Percentiles rank a stretch among this genome's conserved stretches.
phyloP scores from a whole-genome alignment of 2,888 invertebrate species.

The Criorhina ranunculi region DNA sequence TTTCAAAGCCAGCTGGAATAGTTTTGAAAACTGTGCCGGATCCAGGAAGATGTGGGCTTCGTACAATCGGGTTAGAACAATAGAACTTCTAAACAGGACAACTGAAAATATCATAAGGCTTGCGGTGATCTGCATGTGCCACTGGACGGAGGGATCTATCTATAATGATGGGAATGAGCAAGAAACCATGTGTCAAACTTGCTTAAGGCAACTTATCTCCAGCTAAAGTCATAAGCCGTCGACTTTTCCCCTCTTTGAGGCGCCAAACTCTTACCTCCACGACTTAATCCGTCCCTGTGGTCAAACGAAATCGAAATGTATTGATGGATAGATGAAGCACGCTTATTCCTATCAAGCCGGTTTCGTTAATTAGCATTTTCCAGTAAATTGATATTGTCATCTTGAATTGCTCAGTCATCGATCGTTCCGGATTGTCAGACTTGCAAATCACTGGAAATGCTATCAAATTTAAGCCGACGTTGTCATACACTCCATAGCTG shows the following conservation, averaged over 20 bases:
- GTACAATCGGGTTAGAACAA: too few relatives aligned
- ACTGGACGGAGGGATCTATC: too few relatives aligned
- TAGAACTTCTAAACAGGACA: too few relatives aligned
- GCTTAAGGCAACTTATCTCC: too few relatives aligned
- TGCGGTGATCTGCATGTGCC: too few relatives aligned
- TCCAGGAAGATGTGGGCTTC: too few relatives aligned
- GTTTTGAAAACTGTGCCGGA: too few relatives aligned
- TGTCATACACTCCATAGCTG: background rate
- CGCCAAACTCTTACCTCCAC: background rate
- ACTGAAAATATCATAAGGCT: too few relatives aligned
- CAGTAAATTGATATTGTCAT: constrained; percentile 30
- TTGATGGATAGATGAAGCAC: constrained; percentile 44
- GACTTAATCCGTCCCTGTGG: constrained; percentile 13
- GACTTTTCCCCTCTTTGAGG: background rate
- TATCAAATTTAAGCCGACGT: background rate
- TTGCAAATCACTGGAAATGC: constrained; percentile 3
- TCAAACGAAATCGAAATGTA: constrained; percentile 9
- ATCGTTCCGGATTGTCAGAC: constrained; percentile 31
- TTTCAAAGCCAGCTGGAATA: too few relatives aligned
- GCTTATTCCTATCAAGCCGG: constrained; percentile 51
- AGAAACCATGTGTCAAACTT: too few relatives aligned
- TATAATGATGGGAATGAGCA: too few relatives aligned
- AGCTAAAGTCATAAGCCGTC: too few relatives aligned
- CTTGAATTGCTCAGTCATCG: constrained; percentile 28
- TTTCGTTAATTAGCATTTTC: constrained; percentile 47